These are phyloP conservation scores for Aphelinus certus DNA, from an alignment of 1,140 invertebrate species.

Conservation along the genomic window DNA sequence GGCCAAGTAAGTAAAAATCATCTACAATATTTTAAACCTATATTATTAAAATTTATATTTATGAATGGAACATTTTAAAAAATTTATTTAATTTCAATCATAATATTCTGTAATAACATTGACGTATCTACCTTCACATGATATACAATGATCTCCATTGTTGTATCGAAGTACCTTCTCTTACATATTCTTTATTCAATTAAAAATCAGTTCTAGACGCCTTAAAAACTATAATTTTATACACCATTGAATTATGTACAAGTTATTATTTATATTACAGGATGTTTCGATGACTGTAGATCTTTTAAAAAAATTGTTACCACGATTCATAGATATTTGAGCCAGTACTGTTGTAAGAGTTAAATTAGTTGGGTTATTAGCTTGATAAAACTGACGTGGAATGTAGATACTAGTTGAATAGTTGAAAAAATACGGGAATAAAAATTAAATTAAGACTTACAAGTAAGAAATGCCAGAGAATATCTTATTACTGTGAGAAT, in stretches of 20 bases:
- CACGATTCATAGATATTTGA: conserved; percentile 14
- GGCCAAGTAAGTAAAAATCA: conserved; percentile 34
- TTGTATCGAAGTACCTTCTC: conserved; percentile 37
- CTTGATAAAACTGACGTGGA: conserved; percentile 33
- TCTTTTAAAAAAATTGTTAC: conserved; percentile 29
- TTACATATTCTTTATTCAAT: conserved; percentile 43
- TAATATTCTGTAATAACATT: conserved; percentile 33
- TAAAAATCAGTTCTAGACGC: conserved; percentile 43
- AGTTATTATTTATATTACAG: conserved; percentile 51
- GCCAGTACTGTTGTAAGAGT: not conserved
- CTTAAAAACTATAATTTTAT: conserved; percentile 48
- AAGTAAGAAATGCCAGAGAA: conserved; percentile 10
- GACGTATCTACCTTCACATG: conserved; percentile 31
- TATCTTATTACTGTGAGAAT: conserved; percentile 14
- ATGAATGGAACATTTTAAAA: conserved; percentile 37
- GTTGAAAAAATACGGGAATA: conserved; percentile 39
- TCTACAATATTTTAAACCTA: conserved; percentile 39
- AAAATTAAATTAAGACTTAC: conserved; percentile 21
- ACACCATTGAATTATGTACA: conserved; percentile 54
- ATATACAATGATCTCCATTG: conserved; percentile 33
- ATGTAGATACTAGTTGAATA: conserved; percentile 14
- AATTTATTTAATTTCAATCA: conserved; percentile 37
- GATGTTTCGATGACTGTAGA: conserved; percentile 36
- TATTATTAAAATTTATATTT: conserved; percentile 38
- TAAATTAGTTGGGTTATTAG: conserved; percentile 21